These are phyloP conservation scores for Pseudochaenichthys georgianus DNA, from an alignment of 2,797 vertebrate genomes.

Conservation along the genomic window DNA sequence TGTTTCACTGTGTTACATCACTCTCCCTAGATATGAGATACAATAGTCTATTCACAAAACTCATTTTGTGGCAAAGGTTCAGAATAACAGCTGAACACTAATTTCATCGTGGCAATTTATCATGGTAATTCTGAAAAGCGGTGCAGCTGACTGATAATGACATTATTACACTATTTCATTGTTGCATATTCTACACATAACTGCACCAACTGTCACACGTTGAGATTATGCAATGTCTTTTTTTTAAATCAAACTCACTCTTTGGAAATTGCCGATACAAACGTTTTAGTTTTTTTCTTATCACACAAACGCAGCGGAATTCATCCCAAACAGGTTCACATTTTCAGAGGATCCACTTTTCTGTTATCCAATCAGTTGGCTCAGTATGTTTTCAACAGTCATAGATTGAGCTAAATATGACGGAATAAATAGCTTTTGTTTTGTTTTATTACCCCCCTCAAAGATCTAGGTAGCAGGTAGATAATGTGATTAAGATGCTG, in stretches of 20 bases:
- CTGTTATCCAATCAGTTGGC: conserved; percentile 4
- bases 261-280: neutral
- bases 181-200: conserved; percentile 21
- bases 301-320: conserved; percentile 15
- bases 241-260: neutral
- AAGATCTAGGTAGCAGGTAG: neutral
- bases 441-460: neutral
- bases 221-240: neutral
- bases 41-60: conserved; percentile 66
- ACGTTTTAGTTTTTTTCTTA: conserved; percentile 10
- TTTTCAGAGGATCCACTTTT: conserved; percentile 1
- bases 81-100: conserved; percentile 49
- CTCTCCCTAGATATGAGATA: conserved; percentile 68
- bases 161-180: conserved; percentile 7
- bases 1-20: conserved; percentile 81
- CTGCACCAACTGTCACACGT: neutral
- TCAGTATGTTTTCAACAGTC: neutral
- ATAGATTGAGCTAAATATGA: neutral
- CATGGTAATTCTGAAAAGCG: conserved; percentile 38
- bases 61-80: conserved; percentile 49
- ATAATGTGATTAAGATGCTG: neutral
- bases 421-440: neutral
- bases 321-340: conserved; percentile 2
- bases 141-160: conserved; percentile 26
- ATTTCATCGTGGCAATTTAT: conserved; percentile 34